Percentiles rank a stretch among this genome's conserved stretches.
Conservation (phyloP, 35 echinoderm and acorn worm species). For the Lytechinus variegatus region DNA sequence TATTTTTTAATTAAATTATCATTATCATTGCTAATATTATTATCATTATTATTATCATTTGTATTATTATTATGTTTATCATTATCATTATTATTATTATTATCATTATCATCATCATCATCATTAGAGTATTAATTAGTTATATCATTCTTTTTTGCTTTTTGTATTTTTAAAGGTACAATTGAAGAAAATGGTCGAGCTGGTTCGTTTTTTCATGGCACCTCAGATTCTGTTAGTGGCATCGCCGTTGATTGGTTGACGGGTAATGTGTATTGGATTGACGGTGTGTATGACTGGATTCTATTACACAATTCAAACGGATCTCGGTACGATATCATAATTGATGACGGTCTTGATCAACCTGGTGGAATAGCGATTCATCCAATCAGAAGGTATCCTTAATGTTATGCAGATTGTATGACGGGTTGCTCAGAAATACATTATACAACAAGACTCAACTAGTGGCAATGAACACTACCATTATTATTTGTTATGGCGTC, state of each 20-base stretch:
- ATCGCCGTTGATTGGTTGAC: conserved; percentile 82
- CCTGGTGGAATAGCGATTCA: conserved; percentile 72
- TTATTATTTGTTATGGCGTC: too few relatives aligned
- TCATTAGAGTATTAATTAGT: too few relatives aligned
- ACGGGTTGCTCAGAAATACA: too few relatives aligned
- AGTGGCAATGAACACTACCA: too few relatives aligned
- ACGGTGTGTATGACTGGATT: conserved; percentile 85
- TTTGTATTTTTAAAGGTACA: conserved; percentile 22
- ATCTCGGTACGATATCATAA: background rate
- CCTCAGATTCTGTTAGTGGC: conserved; percentile 60
- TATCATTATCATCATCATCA: too few relatives aligned
- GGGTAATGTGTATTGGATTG: conserved; percentile 71
- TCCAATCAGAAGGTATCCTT: conserved; percentile 51
- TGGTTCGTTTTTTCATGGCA: conserved; percentile 30
- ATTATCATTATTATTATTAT: too few relatives aligned
- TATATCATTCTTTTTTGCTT: background rate
- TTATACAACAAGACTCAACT: too few relatives aligned
- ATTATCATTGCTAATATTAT: too few relatives aligned
- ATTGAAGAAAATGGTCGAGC: conserved; percentile 4
- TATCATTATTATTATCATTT: too few relatives aligned
- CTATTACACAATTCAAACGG: conserved; percentile 64
- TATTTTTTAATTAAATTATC: too few relatives aligned
- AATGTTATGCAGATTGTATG: too few relatives aligned
- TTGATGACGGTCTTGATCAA: conserved; percentile 49
- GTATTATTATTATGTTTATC: too few relatives aligned